Percentiles rank a stretch among this genome's conserved stretches.
Conservation (phyloP, 2,797 vertebrate species). For the Pipistrellus pygmaeus region DNA sequence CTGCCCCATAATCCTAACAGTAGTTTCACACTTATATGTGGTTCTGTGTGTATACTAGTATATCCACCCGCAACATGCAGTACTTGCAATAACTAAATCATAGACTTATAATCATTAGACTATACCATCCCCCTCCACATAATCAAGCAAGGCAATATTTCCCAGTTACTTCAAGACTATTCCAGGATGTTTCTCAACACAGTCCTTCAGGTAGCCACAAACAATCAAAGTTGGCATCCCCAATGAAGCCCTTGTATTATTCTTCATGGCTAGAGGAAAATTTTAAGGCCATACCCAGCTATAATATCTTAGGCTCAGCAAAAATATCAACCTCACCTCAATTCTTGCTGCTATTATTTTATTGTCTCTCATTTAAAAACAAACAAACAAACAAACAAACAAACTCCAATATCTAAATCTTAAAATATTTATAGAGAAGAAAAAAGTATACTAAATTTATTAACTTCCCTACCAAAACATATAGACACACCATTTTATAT, state of each 20-base stretch:
- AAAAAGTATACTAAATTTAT: neutral
- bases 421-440: neutral
- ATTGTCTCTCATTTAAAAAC: neutral
- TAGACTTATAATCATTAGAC: neutral
- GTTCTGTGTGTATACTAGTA: neutral
- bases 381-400: slow-evolving; percentile 53
- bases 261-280: neutral
- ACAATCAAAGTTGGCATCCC: neutral
- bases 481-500: neutral
- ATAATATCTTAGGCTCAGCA: neutral
- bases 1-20: slow-evolving; percentile 35
- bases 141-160: slow-evolving; percentile 11
- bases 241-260: neutral
- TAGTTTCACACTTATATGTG: neutral
- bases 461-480: slow-evolving; percentile 19
- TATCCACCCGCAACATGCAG: neutral
- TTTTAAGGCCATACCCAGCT: neutral
- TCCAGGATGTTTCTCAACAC: neutral
- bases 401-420: slow-evolving; percentile 32
- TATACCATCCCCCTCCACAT: neutral
- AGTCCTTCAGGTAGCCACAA: neutral
- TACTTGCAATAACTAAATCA: neutral
- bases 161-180: neutral
- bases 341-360: neutral
- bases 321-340: neutral